Evolutionary conservation across 2,113 vertebrate species (phyloP), one percentile per base, ranked within the genome.

Genomic region (Thermophis baileyi): DNA sequence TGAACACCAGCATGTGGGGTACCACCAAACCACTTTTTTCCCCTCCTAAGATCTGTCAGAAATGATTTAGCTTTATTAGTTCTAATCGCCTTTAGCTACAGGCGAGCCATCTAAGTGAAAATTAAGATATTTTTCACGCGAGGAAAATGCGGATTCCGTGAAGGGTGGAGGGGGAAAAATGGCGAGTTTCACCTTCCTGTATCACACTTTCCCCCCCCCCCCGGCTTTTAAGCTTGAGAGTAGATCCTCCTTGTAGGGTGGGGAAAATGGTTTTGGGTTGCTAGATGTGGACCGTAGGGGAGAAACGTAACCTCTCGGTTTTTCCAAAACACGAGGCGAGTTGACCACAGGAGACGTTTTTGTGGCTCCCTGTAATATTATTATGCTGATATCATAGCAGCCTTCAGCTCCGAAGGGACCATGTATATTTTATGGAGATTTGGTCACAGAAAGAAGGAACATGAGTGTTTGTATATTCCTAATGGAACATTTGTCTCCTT

Each of bases 61-160:
- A 98, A 97, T 98, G 97, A 98, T 98, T 97, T 97, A 98, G 96
- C 97, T 98, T 98, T 98, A 98, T 98, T 98, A 97, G 97, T 97
- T 97, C 97, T 98, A 98, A 98, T 98, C 97, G 98, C 97, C 96
- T 94, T 98, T 97, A 97, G 97, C 97, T 97, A 98, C 94, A 91
- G 95, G 95, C 97, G 92, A 92, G 94, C 97, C 96, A 97, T 97
- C 96, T 98, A 98, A 98, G 97, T 97, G 97, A 97, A 98, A 98
- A 98, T 98, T 98, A 98, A 98, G 97, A 97, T 97, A 97, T 97
- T 98, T 97, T 97, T 98, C 97, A 97, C 2, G 6, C 96, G 96
- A 94, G 93, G 92, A 97, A 98, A 98, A 97, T 95, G 49, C 2
- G 97, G 97, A 96, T 97, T 96, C 93, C 27, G 9, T 49, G 14